Evolutionary conservation across 2,888 invertebrate genomes (phyloP).

Genomic region (Oscheius sp.): DNA sequence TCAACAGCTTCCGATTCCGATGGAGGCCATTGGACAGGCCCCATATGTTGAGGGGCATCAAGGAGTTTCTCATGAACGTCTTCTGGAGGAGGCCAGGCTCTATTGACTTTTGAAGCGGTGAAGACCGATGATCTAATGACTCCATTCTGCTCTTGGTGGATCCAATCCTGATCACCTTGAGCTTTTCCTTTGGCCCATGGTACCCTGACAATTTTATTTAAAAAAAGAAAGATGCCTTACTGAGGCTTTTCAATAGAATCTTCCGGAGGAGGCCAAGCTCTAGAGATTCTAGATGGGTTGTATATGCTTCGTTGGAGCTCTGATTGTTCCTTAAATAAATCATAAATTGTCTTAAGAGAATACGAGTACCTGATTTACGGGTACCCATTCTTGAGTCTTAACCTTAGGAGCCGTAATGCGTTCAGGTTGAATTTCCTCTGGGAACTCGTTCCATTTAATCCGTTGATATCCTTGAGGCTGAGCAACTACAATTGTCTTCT

Average conservation of each 20-base stretch:
- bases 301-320: conserved; percentile 58
- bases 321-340: neutral
- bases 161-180: conserved; percentile 62
- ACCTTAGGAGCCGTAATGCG: conserved; percentile 56
- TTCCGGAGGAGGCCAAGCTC: conserved; percentile 66
- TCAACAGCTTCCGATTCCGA: conserved; percentile 62
- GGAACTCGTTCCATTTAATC: conserved; percentile 67
- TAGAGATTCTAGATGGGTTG: conserved; percentile 57
- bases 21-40: conserved; percentile 67
- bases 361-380: conserved; percentile 51
- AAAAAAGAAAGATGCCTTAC: neutral
- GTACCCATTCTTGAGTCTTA: conserved; percentile 66
- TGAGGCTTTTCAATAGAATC: conserved; percentile 44
- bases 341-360: neutral
- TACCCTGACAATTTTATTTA: conserved; percentile 24
- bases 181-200: conserved; percentile 47
- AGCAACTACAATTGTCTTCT: conserved; percentile 65
- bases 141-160: conserved; percentile 56
- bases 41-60: conserved; percentile 49
- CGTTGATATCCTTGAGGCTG: conserved; percentile 58
- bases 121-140: conserved; percentile 40
- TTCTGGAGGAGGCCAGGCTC: conserved; percentile 64
- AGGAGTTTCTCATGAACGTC: conserved; percentile 25
- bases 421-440: conserved; percentile 57
- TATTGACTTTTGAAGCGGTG: conserved; percentile 49